Base-by-base conservation (phyloP, 2,113 vertebrate genomes). In the Urocitellus parryii region DNA sequence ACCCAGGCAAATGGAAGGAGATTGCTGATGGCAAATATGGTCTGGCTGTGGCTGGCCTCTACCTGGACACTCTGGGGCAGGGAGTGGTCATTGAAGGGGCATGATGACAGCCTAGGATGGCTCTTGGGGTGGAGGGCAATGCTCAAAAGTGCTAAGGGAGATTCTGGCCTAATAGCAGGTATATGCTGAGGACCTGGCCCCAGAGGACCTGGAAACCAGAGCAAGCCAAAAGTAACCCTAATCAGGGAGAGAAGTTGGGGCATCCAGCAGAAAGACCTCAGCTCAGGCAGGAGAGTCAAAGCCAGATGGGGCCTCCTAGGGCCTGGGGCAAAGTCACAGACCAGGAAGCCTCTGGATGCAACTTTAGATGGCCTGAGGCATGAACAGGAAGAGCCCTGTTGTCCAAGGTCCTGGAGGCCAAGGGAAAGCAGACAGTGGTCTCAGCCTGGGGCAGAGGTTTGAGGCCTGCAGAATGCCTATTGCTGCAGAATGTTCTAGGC, bases 1-100 rank as follows among this genome's bases (percentile, higher is more conserved):
- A 20, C 18, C 73, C 32, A 1, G 6, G 17, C 39, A 29, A 73
- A 27, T 48, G 53, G 73, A 16, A 48, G 8, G 32, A 39, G 9
- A 17, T 22, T 48, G 74, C 74, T 79, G 61, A 8, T 0, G 1
- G 10, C 13, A 8, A 0, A 0, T 17, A 4, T 8, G 8, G 56
- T 18, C 27, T 34, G 25, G 48, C 34, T 16, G 17, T 63, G 42
- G 72, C 9, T 45, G 63, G 45, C 3, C 22, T 20, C n/a, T 45
- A 34, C 56, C 13, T 32, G 42, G 86, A 16, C 37, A 14, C 39
- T 12, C 24, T 1, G 22, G 25, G 1, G 2, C 0, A 8, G 13
- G 8, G 53, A 2, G 8, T 9, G 58, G n/a, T 12, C 65, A 68
- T 27, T 18, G 17, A 10, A 51, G 34, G 25, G 11, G 25, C n/a